Evolutionary conservation across 2,113 vertebrate genomes (phyloP), one percentile per base, ranked within the genome.

Genomic region (Anthoscopus minutus): DNA sequence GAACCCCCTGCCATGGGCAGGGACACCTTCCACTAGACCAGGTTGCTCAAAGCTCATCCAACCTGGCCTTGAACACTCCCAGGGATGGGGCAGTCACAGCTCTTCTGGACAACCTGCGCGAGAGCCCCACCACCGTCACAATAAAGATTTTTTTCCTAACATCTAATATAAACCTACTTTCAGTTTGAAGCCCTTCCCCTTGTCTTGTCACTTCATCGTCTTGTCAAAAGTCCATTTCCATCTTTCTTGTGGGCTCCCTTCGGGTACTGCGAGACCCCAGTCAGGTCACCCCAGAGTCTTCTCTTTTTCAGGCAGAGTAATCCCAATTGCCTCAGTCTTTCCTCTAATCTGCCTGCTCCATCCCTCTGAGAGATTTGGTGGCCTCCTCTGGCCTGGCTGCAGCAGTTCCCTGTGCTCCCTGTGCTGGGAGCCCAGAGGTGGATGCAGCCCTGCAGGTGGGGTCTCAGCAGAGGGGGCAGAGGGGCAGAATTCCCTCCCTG

Each of bases 331-430:
- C 11, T 9, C 47, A 69, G 38, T 47, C 25, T 40, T 71, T 47
- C 10, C 24, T 61, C 17, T 5, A 7, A 45, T 11, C 21, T 1
- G 1, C 6, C 15, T 66, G 20, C 17, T 47, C 25, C 40, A 54
- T 48, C 15, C 18, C 12, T 62, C 15, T 35, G 18, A 16, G 54
- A 19, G 3, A 0, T 6, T 54, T 5, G 4, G 10, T 61, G 15
- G 15, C 17, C 54, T 51, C 12, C 38, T 23, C 11, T 37, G 72
- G 47, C 1, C 62, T 48, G 25, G 8, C 8, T 76, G 35, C 35
- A 48, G 1, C 40, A 82, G 25, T 1, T 76, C 18, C 25, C 3
- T 48, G 56, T 83, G 54, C 48, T 23, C 42, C 0, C 54, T 22
- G 6, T 35, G 79, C 56, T 62, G 62, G 35, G 20, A n/a, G 0